Evolutionary conservation across 2,113 vertebrate genomes (phyloP).

Genomic region (Oreocharis arfaki): DNA sequence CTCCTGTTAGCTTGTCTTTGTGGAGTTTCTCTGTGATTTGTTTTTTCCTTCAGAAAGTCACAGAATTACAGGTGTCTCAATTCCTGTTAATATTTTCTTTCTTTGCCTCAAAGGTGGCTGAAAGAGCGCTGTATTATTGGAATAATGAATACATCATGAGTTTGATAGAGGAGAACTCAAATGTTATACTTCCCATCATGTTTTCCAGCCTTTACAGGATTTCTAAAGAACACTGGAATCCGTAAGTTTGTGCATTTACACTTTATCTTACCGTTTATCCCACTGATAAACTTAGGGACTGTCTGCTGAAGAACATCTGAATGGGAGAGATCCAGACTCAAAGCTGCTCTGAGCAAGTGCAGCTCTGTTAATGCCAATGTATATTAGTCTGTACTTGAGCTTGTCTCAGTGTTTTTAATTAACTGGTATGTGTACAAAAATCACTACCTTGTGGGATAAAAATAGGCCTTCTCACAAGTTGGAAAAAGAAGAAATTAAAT

Average conservation of each 20-base stretch:
- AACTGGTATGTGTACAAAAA: conserved; percentile 5
- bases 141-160: conserved; percentile 99
- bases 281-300: not conserved
- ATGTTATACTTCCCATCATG: conserved; percentile 99
- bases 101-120: conserved; percentile 83
- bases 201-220: conserved; percentile 98
- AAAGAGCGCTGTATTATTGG: conserved; percentile 98
- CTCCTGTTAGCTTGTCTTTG: not conserved
- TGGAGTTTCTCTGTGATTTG: not conserved
- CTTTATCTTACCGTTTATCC: not conserved
- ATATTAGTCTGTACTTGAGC: not conserved
- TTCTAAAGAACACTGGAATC: conserved; percentile 99
- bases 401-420: conserved; percentile 12
- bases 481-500: not conserved
- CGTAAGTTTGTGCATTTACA: conserved; percentile 76
- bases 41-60: not conserved
- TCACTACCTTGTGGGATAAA: conserved; percentile 1
- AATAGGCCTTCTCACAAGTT: not conserved
- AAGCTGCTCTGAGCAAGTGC: not conserved
- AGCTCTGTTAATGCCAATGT: not conserved
- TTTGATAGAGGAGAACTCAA: conserved; percentile 99
- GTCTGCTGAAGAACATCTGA: not conserved
- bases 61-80: not conserved
- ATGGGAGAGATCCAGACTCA: not conserved
- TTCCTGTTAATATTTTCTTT: conserved; percentile 21